Percentiles rank a stretch among this genome's conserved stretches.
phyloP scores from a whole-genome alignment of 2,797 vertebrate species.

The Acanthurus leucopareius region DNA sequence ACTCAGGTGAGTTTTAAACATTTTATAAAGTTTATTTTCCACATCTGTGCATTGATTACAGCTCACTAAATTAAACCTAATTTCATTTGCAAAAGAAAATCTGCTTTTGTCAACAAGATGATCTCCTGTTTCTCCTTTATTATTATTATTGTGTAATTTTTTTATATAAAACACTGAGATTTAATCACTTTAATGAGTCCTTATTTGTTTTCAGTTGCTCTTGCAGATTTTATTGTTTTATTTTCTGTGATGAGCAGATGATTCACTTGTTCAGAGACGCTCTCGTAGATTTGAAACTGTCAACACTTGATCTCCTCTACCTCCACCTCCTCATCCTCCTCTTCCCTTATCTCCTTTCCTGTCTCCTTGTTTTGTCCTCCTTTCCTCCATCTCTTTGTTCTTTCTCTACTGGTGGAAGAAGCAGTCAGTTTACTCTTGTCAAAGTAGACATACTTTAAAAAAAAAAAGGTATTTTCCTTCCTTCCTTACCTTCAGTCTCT shows the following conservation, averaged over 20 bases:
- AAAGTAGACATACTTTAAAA: not conserved
- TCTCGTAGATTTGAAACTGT: not conserved
- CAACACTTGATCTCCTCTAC: not conserved
- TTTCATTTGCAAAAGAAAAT: not conserved
- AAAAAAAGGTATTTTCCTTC: not conserved
- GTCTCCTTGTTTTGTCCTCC: not conserved
- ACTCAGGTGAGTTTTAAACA: conserved; percentile 45
- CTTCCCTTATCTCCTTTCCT: not conserved
- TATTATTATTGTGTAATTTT: not conserved
- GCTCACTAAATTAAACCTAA: not conserved
- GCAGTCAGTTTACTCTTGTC: not conserved
- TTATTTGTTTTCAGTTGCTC: not conserved
- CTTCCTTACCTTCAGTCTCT: too few species aligned
- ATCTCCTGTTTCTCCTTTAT: not conserved
- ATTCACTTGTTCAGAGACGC: conserved; percentile 1
- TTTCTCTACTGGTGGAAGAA: not conserved
- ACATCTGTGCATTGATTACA: not conserved
- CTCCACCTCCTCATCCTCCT: not conserved
- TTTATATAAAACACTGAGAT: not conserved
- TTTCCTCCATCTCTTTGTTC: not conserved
- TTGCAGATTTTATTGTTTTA: too few species aligned
- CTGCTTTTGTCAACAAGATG: not conserved
- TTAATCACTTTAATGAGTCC: not conserved
- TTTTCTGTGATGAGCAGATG: too few species aligned
- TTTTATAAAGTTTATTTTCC: not conserved